phyloP scores from a whole-genome alignment of 2,113 vertebrate species.

The Suncus etruscus region DNA sequence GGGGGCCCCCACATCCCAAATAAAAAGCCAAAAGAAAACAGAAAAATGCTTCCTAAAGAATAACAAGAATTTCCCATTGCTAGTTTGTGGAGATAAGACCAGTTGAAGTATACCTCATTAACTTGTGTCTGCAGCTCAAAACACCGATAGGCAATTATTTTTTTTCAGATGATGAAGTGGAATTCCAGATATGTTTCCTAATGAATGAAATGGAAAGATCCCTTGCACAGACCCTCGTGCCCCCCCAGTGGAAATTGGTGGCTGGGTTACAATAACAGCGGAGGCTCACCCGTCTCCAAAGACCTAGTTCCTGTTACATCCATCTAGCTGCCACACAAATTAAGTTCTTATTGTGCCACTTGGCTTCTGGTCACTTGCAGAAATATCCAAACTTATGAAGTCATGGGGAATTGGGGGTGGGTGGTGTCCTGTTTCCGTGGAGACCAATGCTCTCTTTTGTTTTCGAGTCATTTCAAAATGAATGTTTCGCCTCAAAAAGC shows the following conservation, averaged over 20 bases:
- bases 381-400: not conserved
- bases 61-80: not conserved
- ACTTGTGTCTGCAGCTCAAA: not conserved
- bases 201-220: too few relatives aligned
- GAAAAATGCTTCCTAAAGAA: not conserved
- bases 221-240: too few relatives aligned
- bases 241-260: too few relatives aligned
- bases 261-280: too few relatives aligned
- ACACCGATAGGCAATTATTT: not conserved
- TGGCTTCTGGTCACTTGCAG: not conserved
- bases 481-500: not conserved
- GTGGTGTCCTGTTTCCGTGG: not conserved
- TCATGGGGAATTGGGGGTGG: too few relatives aligned
- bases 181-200: not conserved
- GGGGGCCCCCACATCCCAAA: too few relatives aligned
- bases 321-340: too few relatives aligned
- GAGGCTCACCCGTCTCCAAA: not conserved
- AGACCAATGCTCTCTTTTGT: conserved; percentile 28
- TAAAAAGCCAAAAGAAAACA: not conserved
- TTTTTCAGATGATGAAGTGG: not conserved
- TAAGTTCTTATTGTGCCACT: not conserved
- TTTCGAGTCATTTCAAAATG: conserved; percentile 22
- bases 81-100: not conserved
- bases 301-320: too few relatives aligned
- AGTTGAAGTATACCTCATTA: not conserved